phyloP scores from a whole-genome alignment of 1,140 invertebrate species.

The Rhyacophila brunnea region DNA sequence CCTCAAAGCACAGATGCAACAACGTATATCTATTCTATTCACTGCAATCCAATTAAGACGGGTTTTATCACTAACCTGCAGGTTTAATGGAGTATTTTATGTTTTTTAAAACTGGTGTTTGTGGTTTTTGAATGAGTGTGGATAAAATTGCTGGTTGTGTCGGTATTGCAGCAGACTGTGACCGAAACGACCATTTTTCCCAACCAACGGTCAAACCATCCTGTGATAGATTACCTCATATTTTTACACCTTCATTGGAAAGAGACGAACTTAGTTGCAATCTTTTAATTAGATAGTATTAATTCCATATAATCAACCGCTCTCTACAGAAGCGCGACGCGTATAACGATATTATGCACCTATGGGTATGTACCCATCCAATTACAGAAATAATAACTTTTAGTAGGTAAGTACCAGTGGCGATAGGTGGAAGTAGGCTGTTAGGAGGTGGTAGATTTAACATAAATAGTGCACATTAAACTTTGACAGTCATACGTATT shows the following conservation, averaged over 20 bases:
- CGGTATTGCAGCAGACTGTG: conserved; percentile 15
- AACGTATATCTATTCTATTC: conserved; percentile 23
- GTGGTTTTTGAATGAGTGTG: conserved; percentile 6
- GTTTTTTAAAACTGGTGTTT: background rate
- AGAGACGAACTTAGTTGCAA: background rate
- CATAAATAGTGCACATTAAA: no score
- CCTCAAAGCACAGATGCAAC: conserved; percentile 28
- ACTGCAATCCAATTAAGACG: conserved; percentile 21
- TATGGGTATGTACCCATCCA: no score
- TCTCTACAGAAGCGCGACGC: no score
- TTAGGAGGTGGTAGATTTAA: no score
- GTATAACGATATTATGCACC: no score
- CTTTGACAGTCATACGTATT: no score
- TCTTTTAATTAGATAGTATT: no score
- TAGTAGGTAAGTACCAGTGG: no score
- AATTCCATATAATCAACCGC: no score
- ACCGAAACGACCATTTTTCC: conserved; percentile 10
- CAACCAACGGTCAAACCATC: background rate
- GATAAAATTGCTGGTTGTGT: conserved; percentile 3
- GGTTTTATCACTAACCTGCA: conserved; percentile 16
- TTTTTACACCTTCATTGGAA: background rate
- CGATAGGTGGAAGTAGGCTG: no score
- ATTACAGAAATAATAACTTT: no score
- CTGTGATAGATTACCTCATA: background rate
- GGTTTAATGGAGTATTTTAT: conserved; percentile 15